Conservation (phyloP, 1,140 invertebrate species). For the Spodoptera litura region DNA sequence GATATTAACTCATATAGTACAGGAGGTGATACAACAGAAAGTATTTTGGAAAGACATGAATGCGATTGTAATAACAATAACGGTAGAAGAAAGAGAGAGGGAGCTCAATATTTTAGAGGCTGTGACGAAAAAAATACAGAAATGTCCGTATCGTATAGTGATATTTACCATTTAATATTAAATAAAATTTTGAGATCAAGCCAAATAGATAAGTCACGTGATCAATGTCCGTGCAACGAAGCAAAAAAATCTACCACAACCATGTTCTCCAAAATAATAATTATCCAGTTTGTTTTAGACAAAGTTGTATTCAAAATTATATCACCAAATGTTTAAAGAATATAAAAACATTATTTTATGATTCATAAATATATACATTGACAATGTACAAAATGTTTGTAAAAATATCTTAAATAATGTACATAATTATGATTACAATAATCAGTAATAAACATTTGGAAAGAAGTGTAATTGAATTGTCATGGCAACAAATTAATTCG, state of each 20-base stretch:
- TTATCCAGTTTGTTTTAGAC: background rate
- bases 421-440: background rate
- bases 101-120: background rate
- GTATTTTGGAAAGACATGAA: background rate
- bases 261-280: background rate
- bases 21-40: background rate
- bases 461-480: too few relatives aligned
- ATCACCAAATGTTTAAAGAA: too few relatives aligned
- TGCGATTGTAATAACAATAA: slow-evolving; percentile 54
- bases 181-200: slow-evolving; percentile 60
- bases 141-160: slow-evolving; percentile 60
- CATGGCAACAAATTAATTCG: too few relatives aligned
- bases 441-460: background rate
- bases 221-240: slow-evolving; percentile 62
- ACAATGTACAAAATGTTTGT: slow-evolving; percentile 1
- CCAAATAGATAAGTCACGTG: slow-evolving; percentile 46
- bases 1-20: background rate
- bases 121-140: slow-evolving; percentile 30
- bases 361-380: background rate
- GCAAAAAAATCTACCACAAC: slow-evolving; percentile 20
- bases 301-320: too few relatives aligned
- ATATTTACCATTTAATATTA: slow-evolving; percentile 69
- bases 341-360: too few relatives aligned
- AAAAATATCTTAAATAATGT: background rate
- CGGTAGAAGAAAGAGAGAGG: slow-evolving; percentile 57